phyloP scores from a whole-genome alignment of 2,797 vertebrate species.

The Mormyrops boulengeri region DNA sequence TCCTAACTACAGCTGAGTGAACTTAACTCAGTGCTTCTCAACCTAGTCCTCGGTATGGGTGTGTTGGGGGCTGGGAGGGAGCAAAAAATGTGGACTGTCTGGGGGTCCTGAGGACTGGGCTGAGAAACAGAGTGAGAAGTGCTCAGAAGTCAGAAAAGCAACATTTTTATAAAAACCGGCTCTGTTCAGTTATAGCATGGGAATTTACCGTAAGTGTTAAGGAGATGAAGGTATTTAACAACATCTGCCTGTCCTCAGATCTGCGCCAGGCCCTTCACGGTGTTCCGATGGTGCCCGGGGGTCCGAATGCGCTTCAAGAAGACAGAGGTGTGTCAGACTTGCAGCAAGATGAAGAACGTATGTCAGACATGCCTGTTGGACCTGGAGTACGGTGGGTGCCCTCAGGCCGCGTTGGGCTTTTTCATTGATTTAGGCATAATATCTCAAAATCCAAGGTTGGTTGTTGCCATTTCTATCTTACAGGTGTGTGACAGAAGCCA shows the following conservation, averaged over 20 bases:
- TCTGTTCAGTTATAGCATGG: neutral
- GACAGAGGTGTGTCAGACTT: conserved; percentile 97
- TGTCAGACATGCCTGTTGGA: conserved; percentile 96
- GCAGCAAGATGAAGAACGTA: conserved; percentile 98
- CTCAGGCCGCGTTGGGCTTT: neutral
- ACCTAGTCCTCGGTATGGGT: neutral
- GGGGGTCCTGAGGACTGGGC: neutral
- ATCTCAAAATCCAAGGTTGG: neutral
- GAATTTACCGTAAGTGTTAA: neutral
- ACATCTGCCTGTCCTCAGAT: conserved; percentile 62
- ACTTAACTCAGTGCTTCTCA: neutral
- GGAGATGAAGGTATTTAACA: neutral
- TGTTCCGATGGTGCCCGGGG: conserved; percentile 96
- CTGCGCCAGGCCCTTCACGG: conserved; percentile 93
- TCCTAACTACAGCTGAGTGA: neutral
- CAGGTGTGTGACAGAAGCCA: neutral
- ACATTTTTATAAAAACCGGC: neutral
- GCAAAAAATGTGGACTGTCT: neutral
- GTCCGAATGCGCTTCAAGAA: conserved; percentile 98
- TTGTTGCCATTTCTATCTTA: neutral
- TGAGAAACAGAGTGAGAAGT: neutral
- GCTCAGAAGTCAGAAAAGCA: neutral
- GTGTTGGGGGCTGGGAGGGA: neutral
- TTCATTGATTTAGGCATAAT: neutral
- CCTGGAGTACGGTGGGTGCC: conserved; percentile 78